Evolutionary conservation across 1,140 invertebrate species (phyloP).

Genomic region (Nasonia giraulti): DNA sequence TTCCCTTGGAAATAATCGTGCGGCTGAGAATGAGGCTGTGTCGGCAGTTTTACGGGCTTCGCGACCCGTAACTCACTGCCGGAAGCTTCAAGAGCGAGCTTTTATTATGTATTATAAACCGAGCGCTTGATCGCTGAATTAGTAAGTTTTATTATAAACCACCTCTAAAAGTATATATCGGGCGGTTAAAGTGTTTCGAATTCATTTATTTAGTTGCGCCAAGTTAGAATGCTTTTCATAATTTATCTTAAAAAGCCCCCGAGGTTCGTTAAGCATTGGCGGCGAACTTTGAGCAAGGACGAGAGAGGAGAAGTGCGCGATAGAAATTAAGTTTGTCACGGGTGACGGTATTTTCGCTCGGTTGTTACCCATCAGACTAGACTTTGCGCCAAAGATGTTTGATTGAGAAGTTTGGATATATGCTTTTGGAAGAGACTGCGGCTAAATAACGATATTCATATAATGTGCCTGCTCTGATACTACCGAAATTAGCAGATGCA

Average conservation of each 20-base stretch:
- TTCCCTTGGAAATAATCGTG: constrained; percentile 25
- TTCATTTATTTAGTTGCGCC: constrained; percentile 23
- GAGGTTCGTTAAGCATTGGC: background rate
- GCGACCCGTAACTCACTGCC: background rate
- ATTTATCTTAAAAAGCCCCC: constrained; percentile 14
- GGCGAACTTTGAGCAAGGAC: background rate
- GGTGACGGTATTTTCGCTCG: background rate
- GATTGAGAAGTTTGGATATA: constrained; percentile 1
- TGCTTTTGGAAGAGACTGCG: background rate
- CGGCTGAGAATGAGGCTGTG: background rate
- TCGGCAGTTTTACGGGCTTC: background rate
- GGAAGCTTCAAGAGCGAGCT: background rate
- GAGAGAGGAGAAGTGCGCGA: no score
- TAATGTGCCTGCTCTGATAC: background rate
- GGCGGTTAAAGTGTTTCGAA: background rate
- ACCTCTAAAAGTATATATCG: background rate
- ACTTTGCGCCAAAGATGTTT: background rate
- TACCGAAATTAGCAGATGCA: no score
- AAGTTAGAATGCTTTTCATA: constrained; percentile 9
- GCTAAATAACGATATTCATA: background rate
- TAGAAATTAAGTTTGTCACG: background rate
- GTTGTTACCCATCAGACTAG: background rate
- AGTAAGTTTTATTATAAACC: constrained; percentile 5
- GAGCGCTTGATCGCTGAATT: constrained; percentile 23
- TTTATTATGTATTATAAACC: constrained; percentile 1